Conservation (phyloP, 2,888 invertebrate genomes). For the Leptarthrus brevirostris region DNA sequence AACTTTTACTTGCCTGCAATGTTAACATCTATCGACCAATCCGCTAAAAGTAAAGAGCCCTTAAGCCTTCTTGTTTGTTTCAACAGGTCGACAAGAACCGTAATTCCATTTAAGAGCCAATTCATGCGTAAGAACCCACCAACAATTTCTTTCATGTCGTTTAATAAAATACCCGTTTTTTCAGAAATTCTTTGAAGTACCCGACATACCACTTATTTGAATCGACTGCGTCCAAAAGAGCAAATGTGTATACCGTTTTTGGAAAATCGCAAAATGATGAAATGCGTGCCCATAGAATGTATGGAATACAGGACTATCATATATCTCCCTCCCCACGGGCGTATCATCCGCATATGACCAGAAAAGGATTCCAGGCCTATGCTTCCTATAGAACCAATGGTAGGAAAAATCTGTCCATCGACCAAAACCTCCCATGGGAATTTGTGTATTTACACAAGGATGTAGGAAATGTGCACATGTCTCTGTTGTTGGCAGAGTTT, state of each 20-base stretch:
- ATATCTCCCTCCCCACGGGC: slow-evolving; percentile 6
- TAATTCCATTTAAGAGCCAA: slow-evolving; percentile 6
- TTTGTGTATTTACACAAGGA: slow-evolving; percentile 31
- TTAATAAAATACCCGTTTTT: slow-evolving; percentile 32
- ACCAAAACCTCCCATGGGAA: slow-evolving; percentile 12
- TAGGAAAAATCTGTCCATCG: slow-evolving; percentile 50
- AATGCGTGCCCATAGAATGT: slow-evolving; percentile 22
- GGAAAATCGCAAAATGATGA: slow-evolving; percentile 1
- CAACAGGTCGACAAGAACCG: slow-evolving; percentile 12
- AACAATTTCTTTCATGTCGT: slow-evolving; percentile 1
- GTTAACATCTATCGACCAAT: no score
- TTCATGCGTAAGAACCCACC: slow-evolving; percentile 5
- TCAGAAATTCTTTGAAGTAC: slow-evolving; percentile 5
- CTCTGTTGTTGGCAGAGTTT: not conserved
- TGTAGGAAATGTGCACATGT: slow-evolving; percentile 17
- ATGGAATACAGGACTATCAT: slow-evolving; percentile 1
- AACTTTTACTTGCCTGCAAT: no score
- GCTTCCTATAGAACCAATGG: slow-evolving; percentile 48
- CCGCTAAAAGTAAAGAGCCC: no score
- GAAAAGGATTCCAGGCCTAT: slow-evolving; percentile 40
- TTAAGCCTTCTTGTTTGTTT: no score
- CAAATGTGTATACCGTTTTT: not conserved
- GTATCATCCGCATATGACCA: slow-evolving; percentile 12
- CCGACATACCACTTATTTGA: slow-evolving; percentile 22
- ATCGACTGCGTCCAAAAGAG: slow-evolving; percentile 5